A percentile compares a stretch with the other conserved stretches of the same genome.
Conservation (phyloP, 2,888 invertebrate genomes). For the Hofmannophila pseudospretella region DNA sequence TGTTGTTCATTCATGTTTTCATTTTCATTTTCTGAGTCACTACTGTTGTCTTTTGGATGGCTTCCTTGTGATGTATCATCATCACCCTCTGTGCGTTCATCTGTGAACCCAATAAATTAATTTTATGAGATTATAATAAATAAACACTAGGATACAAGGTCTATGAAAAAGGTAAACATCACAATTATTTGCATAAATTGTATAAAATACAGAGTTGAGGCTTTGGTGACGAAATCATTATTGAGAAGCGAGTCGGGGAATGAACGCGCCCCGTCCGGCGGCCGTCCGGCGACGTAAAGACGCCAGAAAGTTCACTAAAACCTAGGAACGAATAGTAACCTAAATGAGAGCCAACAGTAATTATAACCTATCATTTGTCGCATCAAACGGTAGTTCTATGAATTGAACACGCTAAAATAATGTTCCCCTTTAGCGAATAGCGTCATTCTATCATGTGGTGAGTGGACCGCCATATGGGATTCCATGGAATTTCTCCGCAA, state of each 20-base stretch:
- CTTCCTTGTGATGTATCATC: slow-evolving; percentile 44
- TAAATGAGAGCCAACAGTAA: slow-evolving; percentile 33
- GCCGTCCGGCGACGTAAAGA: slow-evolving; percentile 36
- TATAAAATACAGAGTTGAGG: slow-evolving; percentile 21
- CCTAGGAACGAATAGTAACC: slow-evolving; percentile 56
- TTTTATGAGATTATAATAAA: slow-evolving; percentile 10
- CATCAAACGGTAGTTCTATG: slow-evolving; percentile 22
- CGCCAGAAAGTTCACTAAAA: slow-evolving; percentile 50
- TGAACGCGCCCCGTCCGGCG: slow-evolving; percentile 20
- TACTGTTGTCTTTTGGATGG: slow-evolving; percentile 42
- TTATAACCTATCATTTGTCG: slow-evolving; percentile 26
- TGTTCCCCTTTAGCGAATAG: slow-evolving; percentile 49
- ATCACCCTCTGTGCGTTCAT: slow-evolving; percentile 70
- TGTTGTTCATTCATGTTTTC: slow-evolving; percentile 46
- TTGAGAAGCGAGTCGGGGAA: neutral
- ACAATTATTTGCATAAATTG: slow-evolving; percentile 1
- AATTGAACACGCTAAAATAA: slow-evolving; percentile 31
- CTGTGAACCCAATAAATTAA: slow-evolving; percentile 29
- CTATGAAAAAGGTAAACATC: slow-evolving; percentile 9
- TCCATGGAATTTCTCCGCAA: slow-evolving; percentile 75
- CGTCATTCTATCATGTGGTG: slow-evolving; percentile 75
- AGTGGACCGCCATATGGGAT: slow-evolving; percentile 77
- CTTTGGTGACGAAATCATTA: slow-evolving; percentile 13
- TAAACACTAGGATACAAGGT: slow-evolving; percentile 1
- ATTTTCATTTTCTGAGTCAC: slow-evolving; percentile 55